Base-by-base conservation (phyloP, 2,888 invertebrate species). In the Lordiphosa fenestrarum region DNA sequence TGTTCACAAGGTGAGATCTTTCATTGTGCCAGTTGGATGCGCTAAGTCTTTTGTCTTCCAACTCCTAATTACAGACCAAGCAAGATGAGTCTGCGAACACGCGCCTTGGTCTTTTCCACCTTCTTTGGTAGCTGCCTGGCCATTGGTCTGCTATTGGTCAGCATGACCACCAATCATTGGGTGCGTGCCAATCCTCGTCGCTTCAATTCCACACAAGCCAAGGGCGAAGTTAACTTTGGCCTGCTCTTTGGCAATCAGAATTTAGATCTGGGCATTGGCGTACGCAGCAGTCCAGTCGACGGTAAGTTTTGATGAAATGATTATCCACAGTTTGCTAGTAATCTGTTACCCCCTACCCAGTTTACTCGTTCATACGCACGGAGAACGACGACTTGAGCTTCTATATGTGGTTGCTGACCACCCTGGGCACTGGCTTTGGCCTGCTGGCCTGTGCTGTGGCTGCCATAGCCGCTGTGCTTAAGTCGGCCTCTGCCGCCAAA, bases 201-300 rank as follows among this genome's bases (percentile, higher is more conserved):
- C n/a, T 37, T 44, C 9, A 88, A 87, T 60, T 84, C 87, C 50
- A 91, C 92, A 30, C 76, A 86, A 41, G 84, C 88, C 1, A 93
- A 93, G 50, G 96, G 96, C 0, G 91, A 92, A 69, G 93, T 96
- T 60, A 93, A 94, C 86, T 95, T 97, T 86, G 98, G 98, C 0
- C 91, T 98, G 6, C 96, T 98, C 85, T 93, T 94, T 80, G 98
- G 98, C 0, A 93, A 93, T 66, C 96, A 96, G 87, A 93, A 94
- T 73, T 89, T 98, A 35, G 94, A 96, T 87, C 93, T 93, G 57
- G 95, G 94, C 3, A 94, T 95, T 82, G 97, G 97, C 4, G 93
- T 93, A 91, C 92, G 97, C 83, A 91, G 91, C 52, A 92, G 93
- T 84, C 92, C 94, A 63, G 92, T 97, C 67, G 94, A 94, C 86